phyloP scores from a whole-genome alignment of 2,113 vertebrate genomes.

The Cervus canadensis region DNA sequence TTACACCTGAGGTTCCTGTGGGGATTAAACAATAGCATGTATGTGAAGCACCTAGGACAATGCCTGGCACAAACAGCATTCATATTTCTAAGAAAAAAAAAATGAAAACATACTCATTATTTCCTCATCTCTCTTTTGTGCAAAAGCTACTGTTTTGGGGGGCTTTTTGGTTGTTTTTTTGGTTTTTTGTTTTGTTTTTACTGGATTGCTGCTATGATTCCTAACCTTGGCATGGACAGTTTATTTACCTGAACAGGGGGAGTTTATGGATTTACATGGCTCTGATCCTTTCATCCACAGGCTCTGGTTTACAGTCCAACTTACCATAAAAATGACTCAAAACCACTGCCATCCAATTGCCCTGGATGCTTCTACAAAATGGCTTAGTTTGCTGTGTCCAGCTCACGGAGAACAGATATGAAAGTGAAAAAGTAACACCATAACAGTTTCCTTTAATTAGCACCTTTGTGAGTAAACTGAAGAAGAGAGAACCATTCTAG shows the following conservation, averaged over 20 bases:
- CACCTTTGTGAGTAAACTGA: constrained; percentile 43
- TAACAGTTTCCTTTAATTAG: constrained; percentile 53
- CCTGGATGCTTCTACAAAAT: neutral
- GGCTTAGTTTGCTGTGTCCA: neutral
- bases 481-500: neutral
- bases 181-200: neutral
- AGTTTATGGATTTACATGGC: neutral
- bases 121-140: neutral
- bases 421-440: neutral
- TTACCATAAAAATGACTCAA: neutral
- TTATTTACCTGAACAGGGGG: neutral
- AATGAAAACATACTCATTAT: neutral
- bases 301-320: neutral
- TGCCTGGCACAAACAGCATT: neutral
- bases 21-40: neutral
- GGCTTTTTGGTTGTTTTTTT: rapidly evolving
- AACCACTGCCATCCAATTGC: neutral
- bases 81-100: neutral
- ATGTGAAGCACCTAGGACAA: neutral
- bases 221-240: neutral
- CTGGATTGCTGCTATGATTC: neutral
- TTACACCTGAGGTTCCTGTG: neutral
- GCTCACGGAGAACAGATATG: constrained; percentile 12
- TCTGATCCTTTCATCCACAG: neutral
- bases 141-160: neutral